These are phyloP conservation scores for Zoanthus sansibaricus DNA, from an alignment of 92 coral and sea anemone genomes.

Conservation along the genomic window DNA sequence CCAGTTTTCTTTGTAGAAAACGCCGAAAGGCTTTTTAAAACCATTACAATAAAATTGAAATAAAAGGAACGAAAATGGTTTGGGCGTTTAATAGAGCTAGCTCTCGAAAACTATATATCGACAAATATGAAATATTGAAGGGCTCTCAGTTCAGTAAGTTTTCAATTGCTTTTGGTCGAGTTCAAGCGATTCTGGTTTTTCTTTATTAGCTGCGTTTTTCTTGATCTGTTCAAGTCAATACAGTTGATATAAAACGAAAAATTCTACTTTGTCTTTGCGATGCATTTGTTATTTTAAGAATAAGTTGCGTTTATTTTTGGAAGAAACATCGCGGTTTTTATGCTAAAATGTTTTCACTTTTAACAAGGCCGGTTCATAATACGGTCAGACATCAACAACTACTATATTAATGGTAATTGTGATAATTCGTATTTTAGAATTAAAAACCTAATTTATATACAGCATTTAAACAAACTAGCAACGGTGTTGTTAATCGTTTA, in stretches of 20 bases:
- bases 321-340: not conserved
- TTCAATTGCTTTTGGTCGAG: too few relatives aligned
- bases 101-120: too few relatives aligned
- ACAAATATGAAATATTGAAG: not conserved
- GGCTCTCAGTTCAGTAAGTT: not conserved
- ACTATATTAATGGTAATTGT: slow-evolving; percentile 10
- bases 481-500: not conserved
- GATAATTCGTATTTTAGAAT: not conserved
- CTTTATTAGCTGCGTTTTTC: slow-evolving; percentile 24
- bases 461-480: not conserved
- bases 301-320: slow-evolving; percentile 22
- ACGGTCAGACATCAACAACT: not conserved
- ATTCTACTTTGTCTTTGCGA: not conserved
- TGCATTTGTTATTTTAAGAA: not conserved
- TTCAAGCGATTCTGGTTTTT: slow-evolving; percentile 9
- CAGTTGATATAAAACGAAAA: slow-evolving; percentile 14
- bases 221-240: slow-evolving; percentile 26
- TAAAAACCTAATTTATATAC: slow-evolving; percentile 14
- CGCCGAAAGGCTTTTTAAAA: not conserved
- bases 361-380: not conserved
- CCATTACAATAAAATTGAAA: not conserved
- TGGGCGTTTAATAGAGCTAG: not conserved
- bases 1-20: not conserved
- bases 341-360: not conserved
- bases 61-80: not conserved